Evolutionary conservation across 2,113 vertebrate species (phyloP), one percentile per base, ranked within the genome.

Genomic region (crab-eating macaque (Macaca fascicularis)): DNA sequence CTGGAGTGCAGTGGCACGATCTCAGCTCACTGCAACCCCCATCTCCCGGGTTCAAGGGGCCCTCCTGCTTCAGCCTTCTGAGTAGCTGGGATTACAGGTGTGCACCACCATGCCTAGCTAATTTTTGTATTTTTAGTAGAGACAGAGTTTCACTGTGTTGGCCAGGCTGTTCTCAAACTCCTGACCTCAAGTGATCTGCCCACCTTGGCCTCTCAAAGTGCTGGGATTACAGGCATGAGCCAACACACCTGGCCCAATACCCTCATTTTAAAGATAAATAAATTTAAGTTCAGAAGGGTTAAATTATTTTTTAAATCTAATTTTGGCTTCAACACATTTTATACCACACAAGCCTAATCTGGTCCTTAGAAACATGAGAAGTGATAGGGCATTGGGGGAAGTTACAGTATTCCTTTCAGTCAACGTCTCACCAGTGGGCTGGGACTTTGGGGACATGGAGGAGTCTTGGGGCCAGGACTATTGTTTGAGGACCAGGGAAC

Each of bases 401-500:
- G 35, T 61, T 19, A 59, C 4, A 22, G 30, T 43, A 40, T 35
- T 88, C 79, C 80, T 96, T 95, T 92, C 40, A 38, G 76, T 81
- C 59, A 79, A 90, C 17, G 55, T 67, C 50, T 93, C 48, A 79
- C 72, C 72, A 78, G 2, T 25, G 43, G 57, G 14, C 84, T 89
- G 50, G 61, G 61, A 91, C 80, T 35, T 79, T 61, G 67, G 45
- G 78, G 23, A 95, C 84, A 61, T 7, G 10, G 45, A 93, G 5
- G 48, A 89, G 23, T 88, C 57, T 92, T 55, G 57, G 38, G 81
- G 79, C 43, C 93, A 35, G 23, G 70, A 35, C 67, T 76, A 92
- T 89, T 87, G 83, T 96, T 64, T 84, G 69, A 93, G 79, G 88
- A 96, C 38, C 23, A 61, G 35, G 61, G 78, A 85, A 84, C 76